A percentile compares a stretch with the other conserved stretches of the same genome.
phyloP scores from a whole-genome alignment of 1,140 invertebrate genomes.

The Eulimnadia texana region DNA sequence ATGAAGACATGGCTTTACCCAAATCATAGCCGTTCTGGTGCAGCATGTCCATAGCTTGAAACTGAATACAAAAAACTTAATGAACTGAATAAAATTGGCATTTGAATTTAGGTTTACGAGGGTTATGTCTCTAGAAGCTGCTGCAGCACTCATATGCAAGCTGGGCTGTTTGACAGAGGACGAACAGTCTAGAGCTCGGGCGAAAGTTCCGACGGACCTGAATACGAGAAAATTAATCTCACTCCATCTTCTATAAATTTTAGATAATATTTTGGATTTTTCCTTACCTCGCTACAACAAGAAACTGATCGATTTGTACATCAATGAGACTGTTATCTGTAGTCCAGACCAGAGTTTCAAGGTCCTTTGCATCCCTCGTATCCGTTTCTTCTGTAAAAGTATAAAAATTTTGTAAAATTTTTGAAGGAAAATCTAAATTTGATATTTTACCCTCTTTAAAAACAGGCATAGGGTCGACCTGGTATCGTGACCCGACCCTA shows the following conservation, averaged over 20 bases:
- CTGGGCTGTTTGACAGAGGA: conserved; percentile 96
- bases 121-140: conserved; percentile 94
- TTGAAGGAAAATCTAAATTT: neutral
- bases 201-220: conserved; percentile 94
- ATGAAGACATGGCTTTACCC: conserved; percentile 72
- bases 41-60: conserved; percentile 95
- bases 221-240: neutral
- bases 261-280: neutral
- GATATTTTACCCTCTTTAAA: conserved; percentile 43
- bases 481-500: conserved; percentile 84
- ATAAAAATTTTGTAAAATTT: neutral
- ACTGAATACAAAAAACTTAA: conserved; percentile 38
- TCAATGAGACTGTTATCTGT: conserved; percentile 78
- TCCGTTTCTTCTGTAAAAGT: conserved; percentile 51
- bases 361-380: conserved; percentile 52
- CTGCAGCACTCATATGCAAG: conserved; percentile 95
- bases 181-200: conserved; percentile 91
- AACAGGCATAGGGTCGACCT: conserved; percentile 69
- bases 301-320: conserved; percentile 95
- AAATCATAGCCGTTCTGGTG: conserved; percentile 87
- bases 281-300: conserved; percentile 73
- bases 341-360: conserved; percentile 89
- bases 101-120: conserved; percentile 39
- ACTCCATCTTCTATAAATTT: neutral
- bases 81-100: neutral